Evolutionary conservation across 2,797 vertebrate species (phyloP).

Genomic region (Typhlichthys subterraneus): DNA sequence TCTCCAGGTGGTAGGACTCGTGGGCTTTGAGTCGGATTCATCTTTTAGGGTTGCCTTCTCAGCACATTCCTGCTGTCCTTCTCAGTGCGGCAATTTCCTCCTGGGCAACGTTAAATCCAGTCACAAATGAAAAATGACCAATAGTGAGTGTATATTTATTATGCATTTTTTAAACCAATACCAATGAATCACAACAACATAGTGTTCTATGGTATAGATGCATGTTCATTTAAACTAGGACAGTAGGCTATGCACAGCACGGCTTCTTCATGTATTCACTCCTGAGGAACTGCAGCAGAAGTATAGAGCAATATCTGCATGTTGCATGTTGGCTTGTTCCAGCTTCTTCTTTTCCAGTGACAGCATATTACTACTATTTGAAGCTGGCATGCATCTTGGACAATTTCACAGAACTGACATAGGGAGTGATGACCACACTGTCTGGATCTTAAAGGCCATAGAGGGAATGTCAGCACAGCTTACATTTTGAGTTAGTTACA

Average conservation of each 20-base stretch:
- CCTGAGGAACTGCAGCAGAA: constrained; percentile 17
- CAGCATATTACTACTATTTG: constrained; percentile 34
- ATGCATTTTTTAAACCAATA: constrained; percentile 7
- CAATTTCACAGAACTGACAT: constrained; percentile 10
- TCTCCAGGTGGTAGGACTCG: constrained; percentile 49
- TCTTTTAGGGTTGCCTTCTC: constrained; percentile 54
- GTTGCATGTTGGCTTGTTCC: not conserved
- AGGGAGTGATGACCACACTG: constrained; percentile 46
- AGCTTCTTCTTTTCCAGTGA: not conserved
- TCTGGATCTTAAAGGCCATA: constrained; percentile 48
- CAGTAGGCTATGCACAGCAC: not conserved
- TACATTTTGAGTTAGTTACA: constrained; percentile 58
- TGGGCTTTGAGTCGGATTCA: constrained; percentile 45
- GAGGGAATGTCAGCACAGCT: constrained; percentile 66
- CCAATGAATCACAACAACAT: not conserved
- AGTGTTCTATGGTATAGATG: constrained; percentile 1
- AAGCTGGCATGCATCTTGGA: constrained; percentile 49
- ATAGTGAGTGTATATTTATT: not conserved
- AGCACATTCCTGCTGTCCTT: constrained; percentile 40
- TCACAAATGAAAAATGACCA: not conserved
- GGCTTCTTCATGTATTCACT: not conserved
- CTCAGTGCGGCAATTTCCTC: constrained; percentile 20
- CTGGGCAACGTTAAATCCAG: constrained; percentile 11
- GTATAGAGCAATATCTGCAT: not conserved
- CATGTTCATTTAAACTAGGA: not conserved